Base-by-base conservation (phyloP, 2,113 vertebrate genomes). In the Colossoma macropomum region DNA sequence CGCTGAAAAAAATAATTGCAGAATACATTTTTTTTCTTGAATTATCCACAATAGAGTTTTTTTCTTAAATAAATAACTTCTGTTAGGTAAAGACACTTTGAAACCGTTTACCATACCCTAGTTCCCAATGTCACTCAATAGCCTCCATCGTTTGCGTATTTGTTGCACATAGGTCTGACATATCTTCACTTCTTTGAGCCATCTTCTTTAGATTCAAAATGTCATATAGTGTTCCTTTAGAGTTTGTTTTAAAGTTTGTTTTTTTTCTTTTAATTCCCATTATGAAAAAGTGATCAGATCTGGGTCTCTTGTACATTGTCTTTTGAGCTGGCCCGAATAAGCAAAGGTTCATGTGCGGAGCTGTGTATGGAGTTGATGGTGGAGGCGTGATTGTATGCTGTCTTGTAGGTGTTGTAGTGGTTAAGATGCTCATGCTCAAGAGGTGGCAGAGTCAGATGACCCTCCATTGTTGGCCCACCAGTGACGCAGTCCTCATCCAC, bases 271-370 rank as follows among this genome's bases (percentile, higher is more conserved):
- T 77, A 79, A 80, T 79, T 91, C 80, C 87, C 77, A 86, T 87
- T 91, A 89, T 88, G 86, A 90, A 92, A 91, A 90, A 86, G 80
- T 79, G 80, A 75, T 98, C 90, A 99, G 92, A 99, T 99, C 86
- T 99, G 98, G 94, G 98, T 99, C 96, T 99, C 98, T 96, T 99
- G 98, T 90, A 99, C 98, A 96, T 99, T 99, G 97, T 99, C 98
- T 96, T 99, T 99, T 30, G 98, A 99, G 95, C 96, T 98, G 93
- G 98, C 98, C 94, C 98, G 95, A 92, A 99, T 99, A 97, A 99
- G 95, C 95, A 99, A 98, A 95, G 98, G 98, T 98, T 99, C 98
- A 94, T 99, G 98, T 95, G 96, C 97, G 86, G 98, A 99, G 96
- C 97, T 99, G 95, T 99, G 98, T 97, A 99, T 97, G 94, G 98